These are phyloP conservation scores for Chouioia cunea DNA, from an alignment of 2,888 invertebrate genomes.

Conservation along the genomic window DNA sequence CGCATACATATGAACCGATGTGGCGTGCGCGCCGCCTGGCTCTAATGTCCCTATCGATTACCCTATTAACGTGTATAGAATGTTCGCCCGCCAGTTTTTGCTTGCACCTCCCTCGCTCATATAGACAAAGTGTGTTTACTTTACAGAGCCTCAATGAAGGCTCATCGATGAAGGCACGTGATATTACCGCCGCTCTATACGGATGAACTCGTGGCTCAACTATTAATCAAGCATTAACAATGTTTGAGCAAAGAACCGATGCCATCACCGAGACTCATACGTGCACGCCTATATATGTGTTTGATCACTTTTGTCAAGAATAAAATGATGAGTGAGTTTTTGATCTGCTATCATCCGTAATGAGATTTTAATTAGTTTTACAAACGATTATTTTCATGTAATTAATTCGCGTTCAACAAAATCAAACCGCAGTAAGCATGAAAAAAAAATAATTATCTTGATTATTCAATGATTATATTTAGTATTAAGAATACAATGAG, in stretches of 20 bases:
- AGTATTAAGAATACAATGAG: too few relatives aligned
- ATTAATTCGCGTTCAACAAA: too few relatives aligned
- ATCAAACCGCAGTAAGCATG: too few relatives aligned
- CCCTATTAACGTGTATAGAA: constrained; percentile 46
- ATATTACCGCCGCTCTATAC: background rate
- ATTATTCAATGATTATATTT: too few relatives aligned
- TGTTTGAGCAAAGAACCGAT: constrained; percentile 33
- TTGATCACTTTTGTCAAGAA: too few relatives aligned
- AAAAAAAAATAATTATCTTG: too few relatives aligned
- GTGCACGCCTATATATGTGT: too few relatives aligned
- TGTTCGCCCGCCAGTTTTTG: constrained; percentile 11
- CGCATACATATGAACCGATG: constrained; percentile 13
- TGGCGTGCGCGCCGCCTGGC: constrained; percentile 43
- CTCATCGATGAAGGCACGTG: constrained; percentile 13
- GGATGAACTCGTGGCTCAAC: constrained; percentile 4
- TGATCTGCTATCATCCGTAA: background rate
- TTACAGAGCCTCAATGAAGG: too few relatives aligned
- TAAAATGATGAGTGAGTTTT: background rate
- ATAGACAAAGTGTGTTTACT: constrained; percentile 14
- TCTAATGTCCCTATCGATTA: constrained; percentile 48
- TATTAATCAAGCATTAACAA: constrained; percentile 42
- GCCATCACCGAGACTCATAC: background rate
- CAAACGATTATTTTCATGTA: too few relatives aligned
- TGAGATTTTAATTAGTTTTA: too few relatives aligned
- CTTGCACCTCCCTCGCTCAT: background rate